These are phyloP conservation scores for Odontamblyopus lacepedii DNA, from an alignment of 2,797 vertebrate species.

Conservation along the genomic window DNA sequence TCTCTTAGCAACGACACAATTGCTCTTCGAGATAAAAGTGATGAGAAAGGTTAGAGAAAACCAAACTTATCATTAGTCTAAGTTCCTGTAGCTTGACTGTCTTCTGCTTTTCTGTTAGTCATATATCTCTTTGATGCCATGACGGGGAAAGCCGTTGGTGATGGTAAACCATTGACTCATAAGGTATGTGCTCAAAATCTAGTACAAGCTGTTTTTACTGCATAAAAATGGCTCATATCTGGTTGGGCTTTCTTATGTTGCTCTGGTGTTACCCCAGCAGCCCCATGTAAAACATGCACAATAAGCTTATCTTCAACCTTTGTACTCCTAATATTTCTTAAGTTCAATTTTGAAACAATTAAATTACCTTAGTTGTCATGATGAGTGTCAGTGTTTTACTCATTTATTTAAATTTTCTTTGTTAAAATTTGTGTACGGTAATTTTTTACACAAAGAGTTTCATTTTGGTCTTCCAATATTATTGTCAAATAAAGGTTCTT, in stretches of 20 bases:
- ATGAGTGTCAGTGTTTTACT: background rate
- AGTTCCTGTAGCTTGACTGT: conserved; percentile 5
- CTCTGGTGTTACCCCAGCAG: no score
- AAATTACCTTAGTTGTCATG: background rate
- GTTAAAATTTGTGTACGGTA: no score
- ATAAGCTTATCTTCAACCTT: no score
- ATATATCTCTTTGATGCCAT: conserved; percentile 90
- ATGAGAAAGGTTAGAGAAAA: conserved; percentile 85
- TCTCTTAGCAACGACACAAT: conserved; percentile 93
- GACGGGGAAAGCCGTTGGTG: conserved; percentile 88
- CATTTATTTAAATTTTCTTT: no score
- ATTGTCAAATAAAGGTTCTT: background rate
- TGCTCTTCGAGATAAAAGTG: conserved; percentile 88
- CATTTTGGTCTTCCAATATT: no score
- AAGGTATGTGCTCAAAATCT: conserved; percentile 77
- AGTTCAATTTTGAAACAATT: background rate
- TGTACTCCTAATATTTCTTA: no score
- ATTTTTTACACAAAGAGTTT: no score
- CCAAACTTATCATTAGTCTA: background rate
- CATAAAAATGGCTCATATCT: background rate
- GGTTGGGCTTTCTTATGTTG: no score
- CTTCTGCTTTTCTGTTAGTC: conserved; percentile 66
- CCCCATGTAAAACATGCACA: no score
- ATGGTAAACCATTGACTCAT: conserved; percentile 90
- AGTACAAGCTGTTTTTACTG: background rate